Conservation (phyloP, 2,888 invertebrate genomes). For the Cheilosia scutellata region DNA sequence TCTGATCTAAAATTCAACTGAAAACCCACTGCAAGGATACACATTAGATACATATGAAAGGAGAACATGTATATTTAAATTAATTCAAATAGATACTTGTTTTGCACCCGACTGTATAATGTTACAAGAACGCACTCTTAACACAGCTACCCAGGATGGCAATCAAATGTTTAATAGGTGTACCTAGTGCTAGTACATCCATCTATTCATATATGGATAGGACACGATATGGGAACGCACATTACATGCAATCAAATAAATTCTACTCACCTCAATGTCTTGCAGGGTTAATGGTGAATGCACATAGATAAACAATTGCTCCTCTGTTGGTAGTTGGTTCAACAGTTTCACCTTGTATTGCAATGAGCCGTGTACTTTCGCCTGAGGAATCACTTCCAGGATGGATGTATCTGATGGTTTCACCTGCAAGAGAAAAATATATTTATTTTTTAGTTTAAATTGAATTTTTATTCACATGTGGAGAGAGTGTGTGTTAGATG, state of each 20-base stretch:
- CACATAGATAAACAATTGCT: constrained; percentile 81
- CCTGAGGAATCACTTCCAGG: constrained; percentile 80
- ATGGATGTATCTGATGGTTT: constrained; percentile 82
- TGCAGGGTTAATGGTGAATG: constrained; percentile 83
- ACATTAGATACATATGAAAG: too few species aligned
- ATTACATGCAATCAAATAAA: constrained; percentile 60
- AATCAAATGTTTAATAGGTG: constrained; percentile 31
- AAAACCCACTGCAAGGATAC: background rate
- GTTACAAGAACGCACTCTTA: background rate
- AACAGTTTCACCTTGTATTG: constrained; percentile 82
- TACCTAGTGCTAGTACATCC: background rate
- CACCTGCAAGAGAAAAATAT: constrained; percentile 78
- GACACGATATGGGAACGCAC: constrained; percentile 19
- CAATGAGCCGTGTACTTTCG: constrained; percentile 81
- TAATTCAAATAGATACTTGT: background rate
- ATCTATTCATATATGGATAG: constrained; percentile 16
- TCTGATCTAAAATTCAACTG: background rate
- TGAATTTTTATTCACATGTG: constrained; percentile 29
- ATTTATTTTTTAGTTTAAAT: constrained; percentile 39
- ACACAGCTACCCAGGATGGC: constrained; percentile 9
- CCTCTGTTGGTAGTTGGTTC: constrained; percentile 80
- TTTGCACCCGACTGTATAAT: background rate
- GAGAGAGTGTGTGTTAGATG: background rate
- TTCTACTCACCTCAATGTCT: constrained; percentile 81
- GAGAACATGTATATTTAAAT: background rate